These are phyloP conservation scores for Oophaga pumilio DNA, from an alignment of 2,113 vertebrate genomes.

Conservation along the genomic window DNA sequence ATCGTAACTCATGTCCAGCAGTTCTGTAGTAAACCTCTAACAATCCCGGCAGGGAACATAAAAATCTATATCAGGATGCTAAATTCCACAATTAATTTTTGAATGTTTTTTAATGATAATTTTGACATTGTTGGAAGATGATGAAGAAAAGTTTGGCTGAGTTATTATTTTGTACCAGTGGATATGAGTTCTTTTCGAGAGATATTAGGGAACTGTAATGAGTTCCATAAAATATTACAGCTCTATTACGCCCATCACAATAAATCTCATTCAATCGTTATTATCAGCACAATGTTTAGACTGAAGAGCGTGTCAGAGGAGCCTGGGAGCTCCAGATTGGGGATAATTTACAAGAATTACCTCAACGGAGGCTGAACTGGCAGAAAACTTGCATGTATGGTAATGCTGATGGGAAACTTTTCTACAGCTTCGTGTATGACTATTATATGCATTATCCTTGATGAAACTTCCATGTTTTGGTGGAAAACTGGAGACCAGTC, in stretches of 20 bases:
- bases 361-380: not conserved
- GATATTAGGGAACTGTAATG: not conserved
- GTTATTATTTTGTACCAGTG: not conserved
- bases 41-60: constrained; percentile 14
- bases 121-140: constrained; percentile 25
- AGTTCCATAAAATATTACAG: constrained; percentile 28
- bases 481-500: no score
- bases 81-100: constrained; percentile 10
- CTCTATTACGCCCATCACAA: constrained; percentile 5
- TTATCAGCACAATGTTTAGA: constrained; percentile 41
- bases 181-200: not conserved
- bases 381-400: not conserved
- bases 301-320: not conserved
- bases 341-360: constrained; percentile 6
- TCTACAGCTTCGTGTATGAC: not conserved
- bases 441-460: no score
- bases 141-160: not conserved
- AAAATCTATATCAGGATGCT: constrained; percentile 10
- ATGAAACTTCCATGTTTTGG: no score
- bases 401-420: not conserved
- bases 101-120: constrained; percentile 19
- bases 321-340: not conserved
- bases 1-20: not conserved
- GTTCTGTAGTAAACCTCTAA: constrained; percentile 15
- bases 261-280: constrained; percentile 17